Conservation (phyloP, 2,797 vertebrate species). For the Malurus leucopterus region DNA sequence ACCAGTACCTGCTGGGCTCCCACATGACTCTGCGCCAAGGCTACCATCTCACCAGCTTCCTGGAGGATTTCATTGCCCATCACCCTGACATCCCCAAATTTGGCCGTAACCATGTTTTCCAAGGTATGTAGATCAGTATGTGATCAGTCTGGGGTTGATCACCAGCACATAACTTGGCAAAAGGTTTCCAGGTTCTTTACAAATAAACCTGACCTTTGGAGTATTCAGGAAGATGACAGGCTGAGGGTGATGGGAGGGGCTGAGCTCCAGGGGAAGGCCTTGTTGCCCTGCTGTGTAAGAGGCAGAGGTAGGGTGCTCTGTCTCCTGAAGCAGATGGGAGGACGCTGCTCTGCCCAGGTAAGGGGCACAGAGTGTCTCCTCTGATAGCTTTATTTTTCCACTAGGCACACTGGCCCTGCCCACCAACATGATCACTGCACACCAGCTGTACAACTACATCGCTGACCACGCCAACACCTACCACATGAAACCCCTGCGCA, state of each 20-base stretch:
- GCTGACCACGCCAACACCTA: slow-evolving; percentile 94
- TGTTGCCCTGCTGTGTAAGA: not conserved
- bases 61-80: slow-evolving; percentile 92
- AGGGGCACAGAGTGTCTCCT: not conserved
- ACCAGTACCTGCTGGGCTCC: slow-evolving; percentile 91
- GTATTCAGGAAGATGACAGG: not conserved
- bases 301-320: not conserved
- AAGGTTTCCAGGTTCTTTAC: not conserved
- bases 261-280: not conserved
- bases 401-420: slow-evolving; percentile 86
- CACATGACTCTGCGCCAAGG: slow-evolving; percentile 92
- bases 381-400: not conserved
- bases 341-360: not conserved
- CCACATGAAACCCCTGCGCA: slow-evolving; percentile 93
- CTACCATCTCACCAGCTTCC: slow-evolving; percentile 93
- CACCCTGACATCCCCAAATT: slow-evolving; percentile 95
- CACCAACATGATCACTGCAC: slow-evolving; percentile 92
- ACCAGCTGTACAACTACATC: slow-evolving; percentile 97
- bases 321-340: not conserved
- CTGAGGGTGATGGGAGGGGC: not conserved
- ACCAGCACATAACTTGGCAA: not conserved
- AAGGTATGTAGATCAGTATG: slow-evolving; percentile 73
- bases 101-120: slow-evolving; percentile 93
- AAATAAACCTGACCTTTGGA: not conserved
- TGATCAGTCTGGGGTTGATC: not conserved